These are phyloP conservation scores for Solea senegalensis DNA, from an alignment of 2,113 vertebrate species.

Conservation along the genomic window DNA sequence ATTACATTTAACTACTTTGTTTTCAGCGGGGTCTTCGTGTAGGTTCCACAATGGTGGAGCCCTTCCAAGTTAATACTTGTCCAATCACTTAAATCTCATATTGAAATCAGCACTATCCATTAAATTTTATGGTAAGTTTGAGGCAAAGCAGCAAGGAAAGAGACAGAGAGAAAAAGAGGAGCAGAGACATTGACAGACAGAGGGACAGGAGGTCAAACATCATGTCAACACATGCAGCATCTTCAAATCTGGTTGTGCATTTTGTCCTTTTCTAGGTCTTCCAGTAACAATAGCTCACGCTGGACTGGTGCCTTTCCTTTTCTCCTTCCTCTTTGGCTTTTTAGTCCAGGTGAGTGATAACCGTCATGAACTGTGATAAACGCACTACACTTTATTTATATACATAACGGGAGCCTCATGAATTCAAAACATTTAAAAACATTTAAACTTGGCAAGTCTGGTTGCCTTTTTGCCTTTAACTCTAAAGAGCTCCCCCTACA, in stretches of 20 bases:
- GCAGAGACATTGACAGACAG: slow-evolving; percentile 13
- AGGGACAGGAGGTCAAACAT: slow-evolving; percentile 2
- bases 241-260: background rate
- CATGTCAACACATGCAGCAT: background rate
- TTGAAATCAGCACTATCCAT: slow-evolving; percentile 63
- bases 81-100: slow-evolving; percentile 69
- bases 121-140: slow-evolving; percentile 55
- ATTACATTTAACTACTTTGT: slow-evolving; percentile 79
- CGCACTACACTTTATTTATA: too few relatives aligned
- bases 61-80: slow-evolving; percentile 62
- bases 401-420: too few relatives aligned
- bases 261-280: slow-evolving; percentile 59
- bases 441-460: too few relatives aligned
- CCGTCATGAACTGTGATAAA: background rate
- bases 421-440: too few relatives aligned
- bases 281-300: slow-evolving; percentile 76
- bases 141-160: slow-evolving; percentile 26
- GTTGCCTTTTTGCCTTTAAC: too few relatives aligned
- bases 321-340: slow-evolving; percentile 78
- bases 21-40: slow-evolving; percentile 71
- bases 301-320: slow-evolving; percentile 76
- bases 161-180: background rate
- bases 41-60: slow-evolving; percentile 63
- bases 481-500: too few relatives aligned
- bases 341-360: slow-evolving; percentile 73